Base-by-base conservation (phyloP, 2,797 vertebrate genomes). In the Tachyglossus aculeatus region DNA sequence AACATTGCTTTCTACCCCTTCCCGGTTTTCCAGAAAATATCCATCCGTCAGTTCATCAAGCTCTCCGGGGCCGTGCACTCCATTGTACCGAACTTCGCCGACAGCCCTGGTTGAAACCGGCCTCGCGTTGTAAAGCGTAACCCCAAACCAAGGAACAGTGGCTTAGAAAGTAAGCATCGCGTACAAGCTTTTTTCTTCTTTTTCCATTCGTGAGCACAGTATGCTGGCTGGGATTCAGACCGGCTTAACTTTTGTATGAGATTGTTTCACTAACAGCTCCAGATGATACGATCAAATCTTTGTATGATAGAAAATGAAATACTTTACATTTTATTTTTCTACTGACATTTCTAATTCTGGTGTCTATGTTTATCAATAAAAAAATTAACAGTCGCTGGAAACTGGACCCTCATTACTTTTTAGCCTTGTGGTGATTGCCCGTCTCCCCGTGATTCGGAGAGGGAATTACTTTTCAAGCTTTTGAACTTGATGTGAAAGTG, bases 311-410 rank as follows among this genome's bases (percentile, higher is more conserved):
- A 76, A 80, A 86, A 75, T 39, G 45, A n/a, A n/a, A 25, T 16
- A 29, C 70, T 82, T 74, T 74, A 72, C 57, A 85, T 83, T 88
- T 90, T 92, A 92, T 93, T 94, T 94, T 94, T 93, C 82, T 94
- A 92, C 87, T 90, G 84, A 90, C 74, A 63, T 78, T 84, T 85
- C 82, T 90, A 88, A 91, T 89, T 71, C 63, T 75, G 67, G 24
- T 85, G 34, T 67, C 85, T 86, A 81, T 77, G 60, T 85, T 88
- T 73, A 82, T 79, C 83, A 93, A 87, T 91, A 92, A 93, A 93
- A 74, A 80, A 51, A 76, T 67, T 75, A 81, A 68, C 21, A 73
- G 40, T 55, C n/a, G 58, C 48, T 71, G 37, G 64, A 48, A 72
- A 33, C 67, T 73, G 53, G 53, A 57, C 53, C 37, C 38, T 14